A percentile compares a stretch with the other conserved stretches of the same genome.
These are phyloP conservation scores for Drosophila busckii DNA, from an alignment of 1,140 invertebrate species.

Conservation along the genomic window DNA sequence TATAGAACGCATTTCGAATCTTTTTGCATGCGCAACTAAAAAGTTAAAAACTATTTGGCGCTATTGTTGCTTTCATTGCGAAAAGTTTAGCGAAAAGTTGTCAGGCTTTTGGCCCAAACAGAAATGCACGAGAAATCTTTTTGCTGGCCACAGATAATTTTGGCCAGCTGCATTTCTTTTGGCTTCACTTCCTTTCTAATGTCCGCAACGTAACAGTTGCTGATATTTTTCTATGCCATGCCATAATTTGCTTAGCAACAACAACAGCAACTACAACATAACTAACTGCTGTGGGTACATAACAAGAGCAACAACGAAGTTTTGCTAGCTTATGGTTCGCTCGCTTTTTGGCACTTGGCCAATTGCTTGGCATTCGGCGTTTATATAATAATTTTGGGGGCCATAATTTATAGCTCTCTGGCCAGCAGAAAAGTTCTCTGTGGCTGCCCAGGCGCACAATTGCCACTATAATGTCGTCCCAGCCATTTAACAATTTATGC, in stretches of 20 bases:
- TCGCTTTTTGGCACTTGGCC: slow-evolving; percentile 48
- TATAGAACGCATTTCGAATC: too few relatives aligned
- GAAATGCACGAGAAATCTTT: too few relatives aligned
- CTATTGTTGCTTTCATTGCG: too few relatives aligned
- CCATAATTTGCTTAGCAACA: slow-evolving; percentile 75
- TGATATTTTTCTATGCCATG: slow-evolving; percentile 43
- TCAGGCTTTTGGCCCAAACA: too few relatives aligned
- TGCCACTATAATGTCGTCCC: slow-evolving; percentile 64
- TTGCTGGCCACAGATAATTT: slow-evolving; percentile 25
- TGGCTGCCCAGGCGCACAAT: slow-evolving; percentile 66
- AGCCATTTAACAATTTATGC: slow-evolving; percentile 63
- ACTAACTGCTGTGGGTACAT: too few relatives aligned
- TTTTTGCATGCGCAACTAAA: too few relatives aligned
- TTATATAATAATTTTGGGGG: slow-evolving; percentile 73
- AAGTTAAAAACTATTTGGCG: too few relatives aligned
- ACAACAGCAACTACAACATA: too few relatives aligned
- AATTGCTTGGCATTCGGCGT: slow-evolving; percentile 64
- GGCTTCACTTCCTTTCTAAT: slow-evolving; percentile 1
- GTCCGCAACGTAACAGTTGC: slow-evolving; percentile 38
- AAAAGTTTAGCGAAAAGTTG: too few relatives aligned
- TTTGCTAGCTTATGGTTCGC: slow-evolving; percentile 7
- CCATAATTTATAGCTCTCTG: slow-evolving; percentile 68
- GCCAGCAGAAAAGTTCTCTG: slow-evolving; percentile 73
- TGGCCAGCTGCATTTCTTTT: slow-evolving; percentile 25
- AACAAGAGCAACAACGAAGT: too few relatives aligned